phyloP scores from a whole-genome alignment of 2,113 vertebrate species.

The Pogonocichla stellata region DNA sequence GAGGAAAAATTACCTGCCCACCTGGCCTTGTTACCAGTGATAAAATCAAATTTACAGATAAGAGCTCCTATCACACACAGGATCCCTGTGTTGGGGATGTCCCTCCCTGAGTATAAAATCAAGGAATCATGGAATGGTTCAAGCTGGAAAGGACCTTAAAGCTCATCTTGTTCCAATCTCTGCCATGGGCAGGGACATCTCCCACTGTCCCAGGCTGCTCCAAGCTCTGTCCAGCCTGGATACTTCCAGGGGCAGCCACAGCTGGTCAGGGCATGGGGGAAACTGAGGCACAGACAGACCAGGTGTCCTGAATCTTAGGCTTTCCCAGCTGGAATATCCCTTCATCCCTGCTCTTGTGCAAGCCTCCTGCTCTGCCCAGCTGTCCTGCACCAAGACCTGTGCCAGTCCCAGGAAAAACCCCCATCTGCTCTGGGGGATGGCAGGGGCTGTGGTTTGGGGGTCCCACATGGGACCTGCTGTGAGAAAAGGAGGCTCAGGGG shows the following conservation, averaged over 20 bases:
- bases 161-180: not conserved
- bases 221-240: rapidly evolving
- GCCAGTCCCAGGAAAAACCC: rapidly evolving
- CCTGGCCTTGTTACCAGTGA: not conserved
- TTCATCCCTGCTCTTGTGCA: not conserved
- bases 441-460: not conserved
- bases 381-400: not conserved
- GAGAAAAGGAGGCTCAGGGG: not conserved
- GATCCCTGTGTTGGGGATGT: not conserved
- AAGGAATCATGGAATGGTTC: not conserved
- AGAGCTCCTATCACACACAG: not conserved
- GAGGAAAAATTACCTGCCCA: not conserved
- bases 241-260: not conserved
- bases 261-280: not conserved
- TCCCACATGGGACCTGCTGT: too few relatives aligned
- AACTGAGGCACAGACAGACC: not conserved
- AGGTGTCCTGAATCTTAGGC: not conserved
- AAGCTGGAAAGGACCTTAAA: not conserved
- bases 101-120: not conserved
- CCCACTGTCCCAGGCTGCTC: rapidly evolving
- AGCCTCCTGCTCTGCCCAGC: not conserved
- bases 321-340: not conserved
- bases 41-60: not conserved
- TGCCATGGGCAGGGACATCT: not conserved
- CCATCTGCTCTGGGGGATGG: rapidly evolving